Evolutionary conservation across 92 coral and sea anemone genomes (phyloP).

Genomic region (Hydrozoanthus gracilis): DNA sequence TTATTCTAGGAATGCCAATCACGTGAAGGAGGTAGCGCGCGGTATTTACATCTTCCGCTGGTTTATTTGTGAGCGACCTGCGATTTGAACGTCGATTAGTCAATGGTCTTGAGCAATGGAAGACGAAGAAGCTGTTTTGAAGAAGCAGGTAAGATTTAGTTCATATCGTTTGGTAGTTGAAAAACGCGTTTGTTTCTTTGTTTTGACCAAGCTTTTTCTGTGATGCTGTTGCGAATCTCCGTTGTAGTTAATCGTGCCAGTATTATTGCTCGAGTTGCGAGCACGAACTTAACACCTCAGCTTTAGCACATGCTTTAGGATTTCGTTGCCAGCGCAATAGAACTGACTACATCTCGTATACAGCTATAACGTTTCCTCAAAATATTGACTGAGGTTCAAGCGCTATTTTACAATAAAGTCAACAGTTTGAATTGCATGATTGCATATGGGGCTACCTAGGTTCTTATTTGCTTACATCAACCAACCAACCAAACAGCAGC

Average conservation of each 20-base stretch:
- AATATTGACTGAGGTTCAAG: neutral
- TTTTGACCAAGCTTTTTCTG: slow-evolving; percentile 3
- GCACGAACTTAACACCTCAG: neutral
- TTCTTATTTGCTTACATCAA: slow-evolving; percentile 42
- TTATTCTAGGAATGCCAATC: slow-evolving; percentile 48
- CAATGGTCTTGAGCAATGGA: slow-evolving; percentile 26
- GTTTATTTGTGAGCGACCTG: slow-evolving; percentile 31
- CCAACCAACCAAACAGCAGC: too few relatives aligned
- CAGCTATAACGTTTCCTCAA: neutral
- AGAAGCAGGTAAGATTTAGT: slow-evolving; percentile 38
- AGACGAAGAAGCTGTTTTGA: slow-evolving; percentile 39
- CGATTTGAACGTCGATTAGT: slow-evolving; percentile 27
- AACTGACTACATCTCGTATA: neutral
- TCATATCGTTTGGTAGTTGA: neutral
- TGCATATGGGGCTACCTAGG: neutral
- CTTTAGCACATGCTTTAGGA: too few relatives aligned
- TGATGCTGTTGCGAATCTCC: neutral
- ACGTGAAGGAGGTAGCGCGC: slow-evolving; percentile 36
- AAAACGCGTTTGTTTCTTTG: neutral
- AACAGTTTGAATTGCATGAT: slow-evolving; percentile 33
- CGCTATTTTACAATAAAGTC: slow-evolving; percentile 21
- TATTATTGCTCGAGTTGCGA: slow-evolving; percentile 6
- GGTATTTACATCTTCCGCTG: slow-evolving; percentile 45
- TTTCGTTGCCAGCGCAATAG: neutral
- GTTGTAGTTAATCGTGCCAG: neutral